phyloP scores from a whole-genome alignment of 2,113 vertebrate species.

The Lamprotornis superbus region DNA sequence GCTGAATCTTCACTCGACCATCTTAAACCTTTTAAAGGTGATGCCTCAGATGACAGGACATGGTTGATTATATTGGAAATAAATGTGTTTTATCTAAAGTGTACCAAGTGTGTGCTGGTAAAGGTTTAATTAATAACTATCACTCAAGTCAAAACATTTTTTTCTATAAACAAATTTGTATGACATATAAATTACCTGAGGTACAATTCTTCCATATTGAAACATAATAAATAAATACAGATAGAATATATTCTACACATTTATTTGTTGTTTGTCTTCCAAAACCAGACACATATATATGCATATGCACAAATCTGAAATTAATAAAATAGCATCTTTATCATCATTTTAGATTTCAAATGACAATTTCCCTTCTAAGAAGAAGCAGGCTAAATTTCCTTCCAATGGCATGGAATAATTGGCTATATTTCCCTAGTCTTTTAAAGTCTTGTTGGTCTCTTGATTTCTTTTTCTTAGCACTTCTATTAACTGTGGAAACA shows the following conservation, averaged over 20 bases:
- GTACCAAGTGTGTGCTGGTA: background rate
- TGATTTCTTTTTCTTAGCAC: background rate
- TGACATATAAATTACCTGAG: background rate
- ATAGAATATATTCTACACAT: background rate
- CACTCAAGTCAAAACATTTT: background rate
- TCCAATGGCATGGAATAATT: conserved; percentile 18
- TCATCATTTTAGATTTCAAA: background rate
- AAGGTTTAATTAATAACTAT: background rate
- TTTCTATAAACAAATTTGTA: background rate
- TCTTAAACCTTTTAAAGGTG: background rate
- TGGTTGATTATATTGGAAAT: background rate
- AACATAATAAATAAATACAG: background rate
- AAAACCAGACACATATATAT: background rate
- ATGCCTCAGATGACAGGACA: background rate
- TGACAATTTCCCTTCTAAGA: background rate
- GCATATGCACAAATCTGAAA: background rate
- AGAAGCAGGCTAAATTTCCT: background rate
- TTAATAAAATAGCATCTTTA: background rate
- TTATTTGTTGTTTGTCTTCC: background rate
- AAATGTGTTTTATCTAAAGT: background rate
- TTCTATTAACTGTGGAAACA: background rate
- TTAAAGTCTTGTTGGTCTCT: background rate
- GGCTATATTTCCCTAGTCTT: background rate
- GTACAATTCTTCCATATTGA: background rate
- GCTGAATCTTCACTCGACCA: background rate